These are phyloP conservation scores for Sorex fumeus DNA, from an alignment of 2,113 vertebrate genomes.

Conservation along the genomic window DNA sequence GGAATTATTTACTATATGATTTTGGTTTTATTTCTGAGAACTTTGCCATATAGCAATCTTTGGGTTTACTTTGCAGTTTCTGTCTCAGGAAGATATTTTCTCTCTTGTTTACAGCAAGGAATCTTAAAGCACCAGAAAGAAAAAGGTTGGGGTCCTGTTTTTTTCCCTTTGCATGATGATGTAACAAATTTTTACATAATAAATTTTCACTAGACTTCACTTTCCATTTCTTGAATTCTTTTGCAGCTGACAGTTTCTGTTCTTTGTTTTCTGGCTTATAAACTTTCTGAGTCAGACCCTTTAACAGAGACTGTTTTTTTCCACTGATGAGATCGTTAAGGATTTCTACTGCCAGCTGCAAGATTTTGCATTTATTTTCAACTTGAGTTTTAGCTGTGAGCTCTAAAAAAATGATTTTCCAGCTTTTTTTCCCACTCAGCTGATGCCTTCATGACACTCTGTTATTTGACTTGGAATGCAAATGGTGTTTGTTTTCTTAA, in stretches of 20 bases:
- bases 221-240: neutral
- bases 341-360: constrained; percentile 48
- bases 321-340: constrained; percentile 34
- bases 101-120: constrained; percentile 44
- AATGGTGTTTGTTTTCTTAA: neutral
- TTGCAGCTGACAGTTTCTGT: constrained; percentile 8
- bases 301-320: neutral
- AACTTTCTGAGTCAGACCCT: constrained; percentile 62
- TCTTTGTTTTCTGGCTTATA: constrained; percentile 2
- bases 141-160: neutral
- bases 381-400: constrained; percentile 34
- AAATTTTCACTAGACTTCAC: neutral
- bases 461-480: neutral
- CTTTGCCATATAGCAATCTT: neutral
- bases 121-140: neutral
- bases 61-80: constrained; percentile 36
- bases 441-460: constrained; percentile 33
- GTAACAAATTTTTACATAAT: constrained; percentile 31
- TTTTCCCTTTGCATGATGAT: neutral
- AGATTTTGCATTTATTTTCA: constrained; percentile 59
- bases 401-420: constrained; percentile 16
- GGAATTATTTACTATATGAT: neutral
- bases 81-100: neutral
- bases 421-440: neutral
- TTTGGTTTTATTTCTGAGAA: neutral